phyloP scores from a whole-genome alignment of 2,888 invertebrate species.

The Megaustenia siamemsis region DNA sequence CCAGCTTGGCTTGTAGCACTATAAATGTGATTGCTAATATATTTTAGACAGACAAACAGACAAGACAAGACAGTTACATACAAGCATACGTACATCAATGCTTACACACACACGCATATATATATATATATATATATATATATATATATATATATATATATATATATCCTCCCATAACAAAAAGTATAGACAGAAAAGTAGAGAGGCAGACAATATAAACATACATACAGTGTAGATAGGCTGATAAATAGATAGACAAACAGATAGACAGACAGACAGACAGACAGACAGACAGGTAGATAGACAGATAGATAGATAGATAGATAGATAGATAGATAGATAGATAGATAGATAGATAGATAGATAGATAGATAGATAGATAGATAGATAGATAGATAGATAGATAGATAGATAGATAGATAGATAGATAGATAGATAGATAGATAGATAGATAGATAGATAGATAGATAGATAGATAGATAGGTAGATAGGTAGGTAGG shows the following conservation, averaged over 20 bases:
- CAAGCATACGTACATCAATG: no score
- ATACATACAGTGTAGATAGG: not conserved
- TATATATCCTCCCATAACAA: no score
- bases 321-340: conserved; percentile 22
- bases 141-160: not conserved
- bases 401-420: conserved; percentile 22
- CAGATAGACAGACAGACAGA: conserved; percentile 8
- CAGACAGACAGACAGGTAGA: conserved; percentile 3
- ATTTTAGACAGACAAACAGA: no score
- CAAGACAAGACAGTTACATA: no score
- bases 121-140: not conserved
- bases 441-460: conserved; percentile 22
- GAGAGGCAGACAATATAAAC: not conserved
- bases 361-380: conserved; percentile 19
- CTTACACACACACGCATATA: conserved; percentile 3
- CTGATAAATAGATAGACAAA: not conserved
- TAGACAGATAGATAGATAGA: conserved; percentile 19
- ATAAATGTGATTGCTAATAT: no score
- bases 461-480: conserved; percentile 13
- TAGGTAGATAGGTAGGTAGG: not conserved
- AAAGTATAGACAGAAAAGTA: no score
- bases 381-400: conserved; percentile 19
- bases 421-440: conserved; percentile 22
- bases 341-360: conserved; percentile 22
- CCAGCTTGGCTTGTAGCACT: no score